Evolutionary conservation across 30 jellyfish, hydroid and myxozoan species (phyloP), one percentile per base, ranked within the genome.

Genomic region (Thelohanellus kitauei): DNA sequence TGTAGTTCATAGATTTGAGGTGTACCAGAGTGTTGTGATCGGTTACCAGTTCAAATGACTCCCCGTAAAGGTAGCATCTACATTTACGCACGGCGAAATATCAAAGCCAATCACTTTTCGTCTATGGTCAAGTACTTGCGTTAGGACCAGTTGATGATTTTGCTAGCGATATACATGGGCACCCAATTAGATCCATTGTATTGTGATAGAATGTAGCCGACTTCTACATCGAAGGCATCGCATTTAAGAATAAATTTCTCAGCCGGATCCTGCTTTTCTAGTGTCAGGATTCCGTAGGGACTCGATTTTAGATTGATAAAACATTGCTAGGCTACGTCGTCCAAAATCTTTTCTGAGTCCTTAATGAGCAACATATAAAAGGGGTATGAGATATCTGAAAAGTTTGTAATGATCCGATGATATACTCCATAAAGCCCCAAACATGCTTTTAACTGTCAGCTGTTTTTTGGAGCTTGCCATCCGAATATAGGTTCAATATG

Each of bases 201-300:
- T 31, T 57, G 83, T 2, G 67, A 35, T n/a, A 57, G 67, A 0
- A 57, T 52, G 11, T 40, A 51, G n/a, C 83, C 83, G 11, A 57
- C 14, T 11, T 58, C 83, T n/a, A 11, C 18, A 33, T 39, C 37
- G 21, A 44, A 15, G 13, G 67, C 83, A 27, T 57, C 83, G 15
- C 51, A 32, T 11, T 38, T 35, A 50, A 57, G 21, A 35, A 20
- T 15, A 22, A 56, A 56, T 2, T 45, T 62, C 16, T 14, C 21
- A 1, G 44, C n/a, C 25, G 12, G 48, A 38, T 57, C 61, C n/a
- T 65, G 83, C 43, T 33, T 38, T 2, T 34, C 39, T n/a, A 57
- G 68, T 1, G 50, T 30, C 14, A 66, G 58, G 2, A 58, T 31
- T 8, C 17, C 15, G 4, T 13, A 4, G 19, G 50, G 32, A 19